Percentiles rank a stretch among this genome's conserved stretches.
Evolutionary conservation across 2,113 vertebrate genomes (phyloP).

Genomic region (Ptilorrhoa leucosticta): DNA sequence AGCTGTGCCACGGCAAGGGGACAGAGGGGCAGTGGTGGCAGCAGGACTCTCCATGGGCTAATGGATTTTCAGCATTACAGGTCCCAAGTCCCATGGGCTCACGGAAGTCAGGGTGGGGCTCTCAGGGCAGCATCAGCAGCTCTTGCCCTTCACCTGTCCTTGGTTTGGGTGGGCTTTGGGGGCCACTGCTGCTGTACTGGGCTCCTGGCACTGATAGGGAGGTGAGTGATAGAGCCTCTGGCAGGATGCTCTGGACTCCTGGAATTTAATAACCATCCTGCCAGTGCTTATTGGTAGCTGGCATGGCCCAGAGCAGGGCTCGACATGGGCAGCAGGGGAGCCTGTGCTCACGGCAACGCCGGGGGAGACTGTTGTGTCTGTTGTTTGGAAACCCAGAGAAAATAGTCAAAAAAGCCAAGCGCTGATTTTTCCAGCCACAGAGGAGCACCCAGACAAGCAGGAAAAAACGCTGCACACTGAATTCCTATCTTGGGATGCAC

Average conservation of each 20-base stretch:
- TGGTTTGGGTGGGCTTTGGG: not conserved
- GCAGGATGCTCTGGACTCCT: not conserved
- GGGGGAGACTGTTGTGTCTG: not conserved
- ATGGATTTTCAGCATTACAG: not conserved
- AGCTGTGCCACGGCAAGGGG: not conserved
- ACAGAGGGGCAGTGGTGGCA: fast-evolving
- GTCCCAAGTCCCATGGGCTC: not conserved
- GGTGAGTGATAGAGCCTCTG: not conserved
- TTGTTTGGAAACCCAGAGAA: slow-evolving; percentile 12
- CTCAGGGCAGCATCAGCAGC: not conserved
- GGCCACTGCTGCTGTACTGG: not conserved
- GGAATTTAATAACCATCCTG: not conserved
- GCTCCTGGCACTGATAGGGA: not conserved
- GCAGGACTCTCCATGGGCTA: not conserved
- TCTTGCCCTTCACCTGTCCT: not conserved
- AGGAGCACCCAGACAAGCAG: slow-evolving; percentile 19
- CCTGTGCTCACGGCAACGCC: fast-evolving
- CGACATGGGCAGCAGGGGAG: not conserved
- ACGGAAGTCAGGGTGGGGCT: not conserved
- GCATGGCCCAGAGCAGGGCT: not conserved
- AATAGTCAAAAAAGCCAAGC: not conserved
- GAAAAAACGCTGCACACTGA: slow-evolving; percentile 23
- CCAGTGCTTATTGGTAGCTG: no score
- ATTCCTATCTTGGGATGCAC: slow-evolving; percentile 24
- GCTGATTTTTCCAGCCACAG: slow-evolving; percentile 1